A percentile compares a stretch with the other conserved stretches of the same genome.
These are phyloP conservation scores for Ceryle rudis DNA, from an alignment of 2,797 vertebrate species.

Conservation along the genomic window DNA sequence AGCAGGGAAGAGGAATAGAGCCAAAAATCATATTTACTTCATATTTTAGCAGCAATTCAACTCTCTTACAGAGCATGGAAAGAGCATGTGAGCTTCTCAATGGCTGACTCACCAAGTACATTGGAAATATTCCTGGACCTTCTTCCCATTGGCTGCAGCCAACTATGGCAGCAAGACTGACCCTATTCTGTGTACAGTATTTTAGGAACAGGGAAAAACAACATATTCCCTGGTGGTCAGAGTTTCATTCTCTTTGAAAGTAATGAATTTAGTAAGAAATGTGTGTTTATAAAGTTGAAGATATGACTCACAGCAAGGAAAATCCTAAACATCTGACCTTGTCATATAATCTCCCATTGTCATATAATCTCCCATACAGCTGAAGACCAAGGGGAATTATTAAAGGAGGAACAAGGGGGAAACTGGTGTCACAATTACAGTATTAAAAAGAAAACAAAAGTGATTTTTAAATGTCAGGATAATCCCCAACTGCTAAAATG, in stretches of 20 bases:
- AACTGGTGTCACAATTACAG: neutral
- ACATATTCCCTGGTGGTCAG: neutral
- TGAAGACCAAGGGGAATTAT: neutral
- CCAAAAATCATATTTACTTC: neutral
- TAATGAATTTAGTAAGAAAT: constrained; percentile 11
- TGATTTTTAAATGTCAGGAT: neutral
- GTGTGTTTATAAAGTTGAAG: neutral
- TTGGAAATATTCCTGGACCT: neutral
- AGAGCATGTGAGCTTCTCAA: neutral
- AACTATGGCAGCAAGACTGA: neutral
- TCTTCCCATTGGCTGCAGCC: neutral
- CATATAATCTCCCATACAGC: too few species aligned
- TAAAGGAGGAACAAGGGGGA: neutral
- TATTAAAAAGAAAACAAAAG: neutral
- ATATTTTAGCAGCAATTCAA: neutral
- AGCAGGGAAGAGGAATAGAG: neutral
- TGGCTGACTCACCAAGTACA: neutral
- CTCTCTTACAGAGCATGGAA: neutral
- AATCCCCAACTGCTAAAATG: neutral
- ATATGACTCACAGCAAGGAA: neutral
- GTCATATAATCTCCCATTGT: neutral
- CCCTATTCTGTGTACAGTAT: neutral
- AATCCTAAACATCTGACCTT: neutral
- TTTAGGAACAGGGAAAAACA: neutral
- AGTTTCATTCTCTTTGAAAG: neutral